These are phyloP conservation scores for Pogonognathellus flavescens DNA, from an alignment of 1,140 invertebrate genomes.

Conservation along the genomic window DNA sequence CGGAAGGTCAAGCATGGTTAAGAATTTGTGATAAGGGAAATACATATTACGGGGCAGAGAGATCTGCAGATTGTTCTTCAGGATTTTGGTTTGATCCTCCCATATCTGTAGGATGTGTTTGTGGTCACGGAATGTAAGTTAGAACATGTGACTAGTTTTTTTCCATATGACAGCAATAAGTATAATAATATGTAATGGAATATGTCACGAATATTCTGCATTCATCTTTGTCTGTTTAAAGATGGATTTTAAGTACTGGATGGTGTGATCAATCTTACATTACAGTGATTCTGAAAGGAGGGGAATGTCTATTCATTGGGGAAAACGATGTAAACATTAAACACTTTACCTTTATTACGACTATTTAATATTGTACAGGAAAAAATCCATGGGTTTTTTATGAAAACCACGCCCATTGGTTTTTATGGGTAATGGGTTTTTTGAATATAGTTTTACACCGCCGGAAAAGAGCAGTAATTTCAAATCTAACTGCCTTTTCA, in stretches of 20 bases:
- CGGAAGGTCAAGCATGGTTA: neutral
- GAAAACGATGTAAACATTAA: neutral
- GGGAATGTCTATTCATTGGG: neutral
- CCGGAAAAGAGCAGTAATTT: no score
- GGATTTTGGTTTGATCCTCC: slow-evolving; percentile 56
- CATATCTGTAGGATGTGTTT: slow-evolving; percentile 40
- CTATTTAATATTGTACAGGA: neutral
- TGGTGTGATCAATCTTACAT: slow-evolving; percentile 49
- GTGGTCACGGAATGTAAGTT: slow-evolving; percentile 55
- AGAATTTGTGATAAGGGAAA: neutral
- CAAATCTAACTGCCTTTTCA: no score
- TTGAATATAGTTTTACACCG: no score
- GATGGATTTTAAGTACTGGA: slow-evolving; percentile 51
- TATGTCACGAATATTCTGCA: neutral
- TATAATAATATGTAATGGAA: no score
- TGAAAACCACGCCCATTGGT: no score
- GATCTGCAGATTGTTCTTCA: neutral
- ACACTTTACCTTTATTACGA: neutral
- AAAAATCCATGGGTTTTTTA: no score
- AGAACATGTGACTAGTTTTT: neutral
- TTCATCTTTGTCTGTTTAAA: slow-evolving; percentile 2
- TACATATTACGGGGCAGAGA: neutral
- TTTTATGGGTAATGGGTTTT: no score
- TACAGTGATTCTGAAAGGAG: neutral
- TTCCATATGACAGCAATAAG: no score